Evolutionary conservation across 2,888 invertebrate genomes (phyloP).

Genomic region (Lobophora halterata): DNA sequence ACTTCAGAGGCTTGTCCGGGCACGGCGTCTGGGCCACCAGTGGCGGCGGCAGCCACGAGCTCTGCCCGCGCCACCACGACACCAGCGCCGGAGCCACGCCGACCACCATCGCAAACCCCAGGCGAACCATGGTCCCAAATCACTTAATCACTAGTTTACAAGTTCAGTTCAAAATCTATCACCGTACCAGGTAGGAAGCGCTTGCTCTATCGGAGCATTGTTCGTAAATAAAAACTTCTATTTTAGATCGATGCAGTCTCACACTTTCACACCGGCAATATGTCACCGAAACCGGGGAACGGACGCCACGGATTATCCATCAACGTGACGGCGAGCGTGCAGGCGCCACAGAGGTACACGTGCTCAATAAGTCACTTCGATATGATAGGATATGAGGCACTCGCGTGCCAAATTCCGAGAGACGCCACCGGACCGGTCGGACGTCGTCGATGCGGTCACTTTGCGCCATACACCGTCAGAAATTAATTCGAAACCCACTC

Average conservation of each 20-base stretch:
- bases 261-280: conserved; percentile 55
- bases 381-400: conserved; percentile 24
- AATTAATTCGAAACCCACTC: conserved; percentile 33
- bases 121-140: conserved; percentile 59
- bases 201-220: conserved; percentile 44
- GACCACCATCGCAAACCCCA: conserved; percentile 75
- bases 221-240: conserved; percentile 65
- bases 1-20: conserved; percentile 52
- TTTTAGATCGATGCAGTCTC: conserved; percentile 63
- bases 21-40: conserved; percentile 43
- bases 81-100: conserved; percentile 76
- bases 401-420: conserved; percentile 37
- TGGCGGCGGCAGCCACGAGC: conserved; percentile 49
- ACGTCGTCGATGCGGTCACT: conserved; percentile 33
- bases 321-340: conserved; percentile 41
- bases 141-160: conserved; percentile 9
- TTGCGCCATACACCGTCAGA: conserved; percentile 30
- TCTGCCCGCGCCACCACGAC: conserved; percentile 73
- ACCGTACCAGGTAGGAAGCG: conserved; percentile 48
- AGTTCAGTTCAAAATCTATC: conserved; percentile 32
- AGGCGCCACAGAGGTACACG: conserved; percentile 39
- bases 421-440: conserved; percentile 27
- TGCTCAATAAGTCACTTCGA: conserved; percentile 35
- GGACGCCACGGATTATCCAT: conserved; percentile 50
- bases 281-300: conserved; percentile 54